phyloP scores from a whole-genome alignment of 2,888 invertebrate genomes.

The Pseudolycoriella hygida region DNA sequence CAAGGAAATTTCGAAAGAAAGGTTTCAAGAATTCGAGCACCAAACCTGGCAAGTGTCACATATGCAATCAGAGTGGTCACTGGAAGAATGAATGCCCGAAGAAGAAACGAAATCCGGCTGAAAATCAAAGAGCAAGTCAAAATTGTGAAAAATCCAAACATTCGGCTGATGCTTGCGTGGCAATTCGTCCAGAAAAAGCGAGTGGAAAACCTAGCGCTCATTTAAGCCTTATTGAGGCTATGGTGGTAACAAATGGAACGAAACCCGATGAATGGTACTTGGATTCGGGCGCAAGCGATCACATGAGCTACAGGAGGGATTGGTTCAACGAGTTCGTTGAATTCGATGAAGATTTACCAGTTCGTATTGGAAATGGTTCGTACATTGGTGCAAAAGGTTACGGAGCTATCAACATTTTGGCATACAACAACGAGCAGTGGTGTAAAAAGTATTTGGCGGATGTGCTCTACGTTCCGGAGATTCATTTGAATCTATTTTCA shows the following conservation, averaged over 20 bases:
- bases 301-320: conserved; percentile 11
- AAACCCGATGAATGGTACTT: conserved; percentile 9
- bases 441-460: conserved; percentile 10
- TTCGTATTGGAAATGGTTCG: conserved; percentile 12
- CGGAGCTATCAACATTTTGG: conserved; percentile 11
- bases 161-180: neutral
- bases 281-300: conserved; percentile 13
- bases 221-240: neutral
- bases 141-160: neutral
- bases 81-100: conserved; percentile 11
- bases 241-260: neutral
- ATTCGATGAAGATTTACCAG: conserved; percentile 4
- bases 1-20: neutral
- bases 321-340: conserved; percentile 7
- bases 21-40: neutral
- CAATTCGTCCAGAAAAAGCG: neutral
- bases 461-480: conserved; percentile 11
- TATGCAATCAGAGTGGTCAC: conserved; percentile 9
- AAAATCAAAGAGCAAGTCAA: neutral
- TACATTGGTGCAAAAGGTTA: conserved; percentile 10
- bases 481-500: conserved; percentile 12
- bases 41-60: conserved; percentile 4
- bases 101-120: conserved; percentile 1
- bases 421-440: conserved; percentile 11
- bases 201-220: neutral